Evolutionary conservation across 30 jellyfish, hydroid and myxozoan species (phyloP), one percentile per base, ranked within the genome.

Genomic region (Aurelia sp.): DNA sequence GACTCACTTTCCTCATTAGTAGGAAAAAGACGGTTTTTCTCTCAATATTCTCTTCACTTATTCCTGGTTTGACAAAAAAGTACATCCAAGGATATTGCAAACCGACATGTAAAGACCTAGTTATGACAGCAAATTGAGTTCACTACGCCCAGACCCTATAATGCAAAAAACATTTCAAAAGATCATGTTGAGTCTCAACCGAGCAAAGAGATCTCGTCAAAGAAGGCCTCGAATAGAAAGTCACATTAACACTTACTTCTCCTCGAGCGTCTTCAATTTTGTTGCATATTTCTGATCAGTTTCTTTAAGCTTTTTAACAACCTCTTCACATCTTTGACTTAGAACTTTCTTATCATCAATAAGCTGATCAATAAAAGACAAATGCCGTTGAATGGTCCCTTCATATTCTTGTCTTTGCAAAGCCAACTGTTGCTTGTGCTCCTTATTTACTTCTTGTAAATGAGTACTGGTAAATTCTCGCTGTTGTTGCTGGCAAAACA

Each of bases 341-440:
- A 94, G 92, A 12, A 89, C 99, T 59, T 94, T 94, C 82, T 94
- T 94, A 71, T 94, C 99, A 73, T 94, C 99, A 40, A 94, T 94
- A 70, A 94, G 69, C 63, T 94, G 99, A 63, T 94, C 99, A 33
- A 94, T 94, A 55, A 94, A 94, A 3, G 99, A 94, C 61, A 94
- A 76, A 89, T 94, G 99, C 30, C 99, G 90, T 73, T 94, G 97
- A 16, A 94, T 94, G 8, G 99, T 94, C 12, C 86, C 86, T 79
- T 94, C 99, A 90, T 94, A 94, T 50, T 94, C 99, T 58, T 88
- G 89, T 37, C 99, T 52, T 68, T 94, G 99, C 64, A 94, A 40
- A 8, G 91, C 71, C 48, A 94, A 71, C 66, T 94, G 99, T 58
- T 94, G 96, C 70, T 94, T 94, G 92, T 94, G 99, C 64, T 94